Percentiles rank a stretch among this genome's conserved stretches.
These are phyloP conservation scores for Drosophila demipolita DNA, from an alignment of 2,888 invertebrate genomes.

Conservation along the genomic window DNA sequence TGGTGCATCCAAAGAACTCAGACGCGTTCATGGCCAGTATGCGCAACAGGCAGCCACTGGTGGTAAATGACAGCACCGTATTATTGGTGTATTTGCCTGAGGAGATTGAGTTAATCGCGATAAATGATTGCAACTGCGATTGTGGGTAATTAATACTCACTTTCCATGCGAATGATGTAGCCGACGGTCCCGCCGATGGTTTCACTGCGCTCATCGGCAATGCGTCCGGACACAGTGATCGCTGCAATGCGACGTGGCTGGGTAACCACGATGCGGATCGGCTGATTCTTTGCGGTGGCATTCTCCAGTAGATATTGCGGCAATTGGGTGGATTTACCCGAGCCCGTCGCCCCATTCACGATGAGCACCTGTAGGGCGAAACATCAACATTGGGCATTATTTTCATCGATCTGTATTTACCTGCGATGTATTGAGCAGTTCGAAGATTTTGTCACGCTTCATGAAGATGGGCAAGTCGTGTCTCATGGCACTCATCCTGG, in stretches of 20 bases:
- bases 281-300: slow-evolving; percentile 87
- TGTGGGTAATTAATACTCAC: slow-evolving; percentile 65
- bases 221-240: slow-evolving; percentile 94
- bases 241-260: slow-evolving; percentile 97
- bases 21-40: slow-evolving; percentile 92
- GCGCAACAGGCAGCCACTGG: slow-evolving; percentile 87
- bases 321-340: slow-evolving; percentile 97
- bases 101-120: neutral
- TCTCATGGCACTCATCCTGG: slow-evolving; percentile 57
- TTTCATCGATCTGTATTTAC: slow-evolving; percentile 48
- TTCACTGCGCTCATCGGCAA: slow-evolving; percentile 90
- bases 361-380: slow-evolving; percentile 87
- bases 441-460: slow-evolving; percentile 61
- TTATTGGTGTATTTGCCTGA: slow-evolving; percentile 74
- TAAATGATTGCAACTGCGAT: neutral
- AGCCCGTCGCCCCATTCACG: slow-evolving; percentile 94
- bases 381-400: neutral
- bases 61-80: slow-evolving; percentile 82
- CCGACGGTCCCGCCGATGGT: slow-evolving; percentile 90
- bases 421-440: slow-evolving; percentile 62
- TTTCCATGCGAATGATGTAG: slow-evolving; percentile 96
- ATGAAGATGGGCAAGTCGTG: slow-evolving; percentile 71
- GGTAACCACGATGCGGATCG: slow-evolving; percentile 95
- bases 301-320: slow-evolving; percentile 95
- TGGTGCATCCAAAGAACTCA: slow-evolving; percentile 84